These are phyloP conservation scores for Acropternis orthonyx DNA, from an alignment of 2,797 vertebrate species.

Conservation along the genomic window DNA sequence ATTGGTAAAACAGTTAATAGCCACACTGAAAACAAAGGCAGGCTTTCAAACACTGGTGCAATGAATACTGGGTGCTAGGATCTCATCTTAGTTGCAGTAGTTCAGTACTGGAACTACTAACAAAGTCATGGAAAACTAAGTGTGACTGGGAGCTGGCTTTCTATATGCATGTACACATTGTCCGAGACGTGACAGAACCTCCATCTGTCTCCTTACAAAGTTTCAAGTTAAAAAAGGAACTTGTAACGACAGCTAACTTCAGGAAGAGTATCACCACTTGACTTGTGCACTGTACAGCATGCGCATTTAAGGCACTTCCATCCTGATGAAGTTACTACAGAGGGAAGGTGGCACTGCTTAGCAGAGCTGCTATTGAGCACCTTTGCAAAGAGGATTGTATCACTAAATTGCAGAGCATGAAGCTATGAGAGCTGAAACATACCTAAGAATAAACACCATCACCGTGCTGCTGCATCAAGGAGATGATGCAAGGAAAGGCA, in stretches of 20 bases:
- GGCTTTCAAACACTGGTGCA: background rate
- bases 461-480: accelerated
- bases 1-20: background rate
- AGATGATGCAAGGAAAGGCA: background rate
- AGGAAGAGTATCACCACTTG: background rate
- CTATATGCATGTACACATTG: background rate
- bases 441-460: background rate
- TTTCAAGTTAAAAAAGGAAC: background rate
- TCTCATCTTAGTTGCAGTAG: background rate
- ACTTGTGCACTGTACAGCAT: accelerated
- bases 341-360: background rate
- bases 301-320: background rate
- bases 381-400: background rate
- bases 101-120: background rate
- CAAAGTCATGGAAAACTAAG: background rate
- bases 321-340: background rate
- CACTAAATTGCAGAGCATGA: background rate
- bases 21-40: background rate
- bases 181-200: constrained; percentile 10
- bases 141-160: background rate
- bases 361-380: background rate
- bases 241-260: background rate
- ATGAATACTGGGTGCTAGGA: background rate
- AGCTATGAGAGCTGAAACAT: background rate
- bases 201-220: background rate